These are phyloP conservation scores for Trachythela sp. DNA, from an alignment of 64 coral and sea anemone genomes.

Conservation along the genomic window DNA sequence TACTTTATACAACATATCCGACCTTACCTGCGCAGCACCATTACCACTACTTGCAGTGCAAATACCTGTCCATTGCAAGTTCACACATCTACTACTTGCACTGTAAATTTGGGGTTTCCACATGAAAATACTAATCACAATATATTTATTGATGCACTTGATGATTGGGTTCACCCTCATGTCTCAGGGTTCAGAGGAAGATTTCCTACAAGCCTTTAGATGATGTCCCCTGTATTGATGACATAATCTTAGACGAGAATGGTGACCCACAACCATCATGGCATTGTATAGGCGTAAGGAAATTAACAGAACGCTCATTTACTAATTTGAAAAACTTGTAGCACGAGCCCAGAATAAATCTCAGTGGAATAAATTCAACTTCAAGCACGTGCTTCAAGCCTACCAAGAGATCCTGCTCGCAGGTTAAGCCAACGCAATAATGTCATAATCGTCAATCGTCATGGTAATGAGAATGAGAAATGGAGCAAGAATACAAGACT, in stretches of 20 bases:
- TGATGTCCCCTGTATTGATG: conserved; percentile 16
- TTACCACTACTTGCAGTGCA: conserved; percentile 19
- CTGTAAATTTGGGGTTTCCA: conserved; percentile 25
- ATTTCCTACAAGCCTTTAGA: conserved; percentile 37
- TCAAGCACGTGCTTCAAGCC: too few relatives aligned
- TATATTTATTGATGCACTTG: too few relatives aligned
- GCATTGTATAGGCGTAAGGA: conserved; percentile 48
- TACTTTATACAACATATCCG: neutral
- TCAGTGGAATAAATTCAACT: too few relatives aligned
- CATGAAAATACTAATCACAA: conserved; percentile 8
- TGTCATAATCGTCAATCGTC: too few relatives aligned
- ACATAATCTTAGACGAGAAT: conserved; percentile 47
- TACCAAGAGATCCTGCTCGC: too few relatives aligned
- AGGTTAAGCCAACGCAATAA: too few relatives aligned
- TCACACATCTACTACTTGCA: conserved; percentile 29
- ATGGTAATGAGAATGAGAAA: too few relatives aligned
- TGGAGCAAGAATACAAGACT: too few relatives aligned
- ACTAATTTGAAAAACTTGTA: conserved; percentile 50
- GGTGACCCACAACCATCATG: conserved; percentile 38
- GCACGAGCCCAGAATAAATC: too few relatives aligned
- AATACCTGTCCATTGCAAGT: conserved; percentile 7
- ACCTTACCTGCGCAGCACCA: neutral
- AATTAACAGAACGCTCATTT: conserved; percentile 24
- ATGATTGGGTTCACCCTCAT: conserved; percentile 49
- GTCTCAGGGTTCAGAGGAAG: conserved; percentile 39